A percentile compares a stretch with the other conserved stretches of the same genome.
These are phyloP conservation scores for Macrostomum lignano DNA, from an alignment of 1,140 invertebrate genomes.

Conservation along the genomic window DNA sequence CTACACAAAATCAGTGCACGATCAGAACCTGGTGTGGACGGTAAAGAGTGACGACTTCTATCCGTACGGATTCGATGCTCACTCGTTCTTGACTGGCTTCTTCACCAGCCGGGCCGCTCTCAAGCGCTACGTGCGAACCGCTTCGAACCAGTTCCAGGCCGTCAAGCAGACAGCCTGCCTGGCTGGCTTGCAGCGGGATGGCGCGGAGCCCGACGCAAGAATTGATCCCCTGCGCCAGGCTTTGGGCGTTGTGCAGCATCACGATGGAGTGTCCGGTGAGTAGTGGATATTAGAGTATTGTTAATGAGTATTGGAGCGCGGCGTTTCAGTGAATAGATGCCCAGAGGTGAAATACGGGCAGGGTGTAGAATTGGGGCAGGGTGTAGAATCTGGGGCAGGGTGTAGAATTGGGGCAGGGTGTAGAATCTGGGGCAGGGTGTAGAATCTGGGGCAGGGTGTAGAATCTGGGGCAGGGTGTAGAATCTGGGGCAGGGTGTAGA, in stretches of 20 bases:
- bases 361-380: no score
- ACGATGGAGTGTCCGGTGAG: constrained; percentile 33
- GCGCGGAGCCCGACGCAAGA: no score
- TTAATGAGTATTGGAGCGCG: no score
- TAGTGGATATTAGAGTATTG: no score
- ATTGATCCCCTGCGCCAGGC: constrained; percentile 9
- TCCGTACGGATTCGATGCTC: constrained; percentile 52
- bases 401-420: no score
- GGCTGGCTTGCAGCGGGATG: neutral
- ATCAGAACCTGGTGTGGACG: constrained; percentile 36
- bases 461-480: no score
- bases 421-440: no score
- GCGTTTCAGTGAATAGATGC: no score
- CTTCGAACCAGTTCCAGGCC: constrained; percentile 42
- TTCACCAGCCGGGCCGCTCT: constrained; percentile 58
- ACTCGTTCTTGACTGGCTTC: constrained; percentile 74
- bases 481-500: no score
- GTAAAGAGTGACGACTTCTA: constrained; percentile 62
- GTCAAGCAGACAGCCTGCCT: constrained; percentile 5
- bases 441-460: no score
- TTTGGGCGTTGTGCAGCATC: constrained; percentile 60
- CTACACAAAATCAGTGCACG: constrained; percentile 51
- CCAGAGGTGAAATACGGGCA: no score
- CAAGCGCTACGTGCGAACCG: constrained; percentile 43
- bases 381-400: no score